phyloP scores from a whole-genome alignment of 1,140 invertebrate species.

The Caenorhabditis latens region DNA sequence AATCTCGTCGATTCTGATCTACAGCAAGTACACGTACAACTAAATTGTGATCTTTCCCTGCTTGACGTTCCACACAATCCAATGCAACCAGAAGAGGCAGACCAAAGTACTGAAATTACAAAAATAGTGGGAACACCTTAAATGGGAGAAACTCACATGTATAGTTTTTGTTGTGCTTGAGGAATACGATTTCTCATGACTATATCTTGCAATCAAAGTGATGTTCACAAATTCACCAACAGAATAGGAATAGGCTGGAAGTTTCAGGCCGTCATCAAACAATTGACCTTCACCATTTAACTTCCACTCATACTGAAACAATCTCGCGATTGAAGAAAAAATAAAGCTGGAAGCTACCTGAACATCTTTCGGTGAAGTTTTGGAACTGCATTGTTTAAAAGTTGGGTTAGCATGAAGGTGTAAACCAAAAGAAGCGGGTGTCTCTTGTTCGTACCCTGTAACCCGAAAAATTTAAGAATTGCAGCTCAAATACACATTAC shows the following conservation, averaged over 20 bases:
- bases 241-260: constrained; percentile 14
- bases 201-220: constrained; percentile 14
- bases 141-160: neutral
- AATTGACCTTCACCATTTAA: constrained; percentile 27
- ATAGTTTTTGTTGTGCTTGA: constrained; percentile 34
- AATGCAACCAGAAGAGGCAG: neutral
- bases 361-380: constrained; percentile 26
- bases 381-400: constrained; percentile 43
- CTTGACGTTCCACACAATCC: constrained; percentile 41
- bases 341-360: neutral
- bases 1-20: constrained; percentile 5
- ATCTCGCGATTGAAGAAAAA: neutral
- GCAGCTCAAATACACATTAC: neutral
- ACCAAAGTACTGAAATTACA: constrained; percentile 38
- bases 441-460: neutral
- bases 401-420: constrained; percentile 17
- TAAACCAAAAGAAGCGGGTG: constrained; percentile 20
- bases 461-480: no score
- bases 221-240: constrained; percentile 23
- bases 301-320: constrained; percentile 32
- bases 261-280: constrained; percentile 12
- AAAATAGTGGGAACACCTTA: neutral
- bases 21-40: neutral
- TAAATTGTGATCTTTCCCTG: constrained; percentile 25
- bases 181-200: constrained; percentile 14